A percentile compares a stretch with the other conserved stretches of the same genome.
Evolutionary conservation across 1,140 invertebrate genomes (phyloP).

Genomic region (Drosophila mojavensis): DNA sequence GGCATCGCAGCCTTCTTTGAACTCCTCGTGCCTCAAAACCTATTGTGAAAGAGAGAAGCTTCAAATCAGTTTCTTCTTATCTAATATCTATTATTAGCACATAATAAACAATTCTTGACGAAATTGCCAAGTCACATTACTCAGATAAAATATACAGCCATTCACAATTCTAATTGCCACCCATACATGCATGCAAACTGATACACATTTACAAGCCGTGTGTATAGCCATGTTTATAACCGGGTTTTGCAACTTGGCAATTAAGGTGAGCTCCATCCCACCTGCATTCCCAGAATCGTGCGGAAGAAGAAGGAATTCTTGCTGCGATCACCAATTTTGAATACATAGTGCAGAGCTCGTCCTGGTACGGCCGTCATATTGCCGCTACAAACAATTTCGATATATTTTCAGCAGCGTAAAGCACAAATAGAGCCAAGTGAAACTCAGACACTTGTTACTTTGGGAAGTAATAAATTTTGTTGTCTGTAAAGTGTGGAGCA

Average conservation of each 20-base stretch:
- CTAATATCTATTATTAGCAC: background rate
- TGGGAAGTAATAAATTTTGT: background rate
- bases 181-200: background rate
- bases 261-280: conserved; percentile 81
- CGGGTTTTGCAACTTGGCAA: conserved; percentile 13
- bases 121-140: conserved; percentile 7
- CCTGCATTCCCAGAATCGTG: conserved; percentile 97
- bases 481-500: conserved; percentile 1
- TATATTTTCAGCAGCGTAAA: conserved; percentile 16
- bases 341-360: conserved; percentile 96
- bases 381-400: background rate
- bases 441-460: background rate
- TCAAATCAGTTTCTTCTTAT: conserved; percentile 3
- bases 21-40: conserved; percentile 98
- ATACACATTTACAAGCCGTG: background rate
- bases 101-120: background rate
- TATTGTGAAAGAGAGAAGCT: conserved; percentile 74
- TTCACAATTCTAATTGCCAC: conserved; percentile 7
- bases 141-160: conserved; percentile 5
- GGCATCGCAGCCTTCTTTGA: conserved; percentile 97
- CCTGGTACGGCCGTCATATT: conserved; percentile 63
- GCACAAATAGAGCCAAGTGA: background rate
- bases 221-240: background rate
- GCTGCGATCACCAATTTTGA: conserved; percentile 95
- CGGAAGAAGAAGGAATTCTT: conserved; percentile 94